phyloP scores from a whole-genome alignment of 2,888 invertebrate species.

The Melieria crassipennis region DNA sequence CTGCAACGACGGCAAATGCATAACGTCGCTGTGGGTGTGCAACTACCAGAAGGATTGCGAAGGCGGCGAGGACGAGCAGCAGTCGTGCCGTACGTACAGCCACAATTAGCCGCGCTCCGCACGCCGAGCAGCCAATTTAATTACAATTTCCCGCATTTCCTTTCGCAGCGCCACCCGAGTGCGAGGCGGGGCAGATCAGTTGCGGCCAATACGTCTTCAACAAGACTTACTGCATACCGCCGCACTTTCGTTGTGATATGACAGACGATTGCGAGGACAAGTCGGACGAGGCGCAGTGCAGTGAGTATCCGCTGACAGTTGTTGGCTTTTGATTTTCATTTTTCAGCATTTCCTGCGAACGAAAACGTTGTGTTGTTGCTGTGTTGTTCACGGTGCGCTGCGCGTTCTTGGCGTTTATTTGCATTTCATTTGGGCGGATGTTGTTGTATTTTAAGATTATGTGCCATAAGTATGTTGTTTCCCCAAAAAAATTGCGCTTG shows the following conservation, averaged over 20 bases:
- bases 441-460: no score
- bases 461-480: no score
- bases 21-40: constrained; percentile 86
- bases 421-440: no score
- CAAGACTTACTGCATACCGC: constrained; percentile 94
- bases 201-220: constrained; percentile 96
- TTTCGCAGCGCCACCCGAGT: constrained; percentile 88
- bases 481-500: no score
- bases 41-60: constrained; percentile 96
- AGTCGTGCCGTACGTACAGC: constrained; percentile 84
- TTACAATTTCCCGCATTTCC: background rate
- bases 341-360: no score
- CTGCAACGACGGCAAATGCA: constrained; percentile 88
- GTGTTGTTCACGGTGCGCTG: no score
- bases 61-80: constrained; percentile 90
- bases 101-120: no score
- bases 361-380: no score
- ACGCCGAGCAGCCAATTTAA: no score
- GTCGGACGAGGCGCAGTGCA: constrained; percentile 94
- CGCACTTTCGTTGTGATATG: constrained; percentile 94
- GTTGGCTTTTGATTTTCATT: no score
- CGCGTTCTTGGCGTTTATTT: no score
- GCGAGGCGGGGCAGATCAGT: constrained; percentile 88
- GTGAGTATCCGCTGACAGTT: constrained; percentile 72
- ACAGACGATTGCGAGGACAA: constrained; percentile 95